Evolutionary conservation across 1,140 invertebrate species (phyloP), one percentile per base, ranked within the genome.

Genomic region (Heliconius hermathena): DNA sequence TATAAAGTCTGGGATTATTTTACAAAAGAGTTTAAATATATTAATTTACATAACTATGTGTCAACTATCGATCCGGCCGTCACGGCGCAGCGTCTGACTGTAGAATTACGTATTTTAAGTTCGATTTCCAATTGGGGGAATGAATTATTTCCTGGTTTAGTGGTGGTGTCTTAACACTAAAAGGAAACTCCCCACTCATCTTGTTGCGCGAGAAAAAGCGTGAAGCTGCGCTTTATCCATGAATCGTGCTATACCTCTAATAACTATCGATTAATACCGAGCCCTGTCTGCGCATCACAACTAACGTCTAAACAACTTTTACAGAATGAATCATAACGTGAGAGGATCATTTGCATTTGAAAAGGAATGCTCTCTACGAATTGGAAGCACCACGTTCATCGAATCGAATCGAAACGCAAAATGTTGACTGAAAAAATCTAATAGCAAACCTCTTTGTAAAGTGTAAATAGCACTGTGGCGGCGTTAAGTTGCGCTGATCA

Each of bases 291-390:
- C 41, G 20, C 22, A 57, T 57, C 54, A 22, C n/a, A 8, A 22
- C 8, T 22, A 22, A 22, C 11, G n/a, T 22, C 9, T 26, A 60
- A 60, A 60, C 54, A 60, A 60, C n/a, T 22, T 60, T 22, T 60
- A 74, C 66, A 73, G 46, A 79, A 74, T 79, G 74, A 79, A 66
- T 75, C 60, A 79, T 74, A 77, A 77, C 76, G 49, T 79, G 49
- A 79, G 66, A 79, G 78, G 73, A 18, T 52, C 46, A 81, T 78
- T 78, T 73, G 73, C 80, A 81, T 76, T 78, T 74, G 70, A 54
- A 81, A 71, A 78, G 46, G 66, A 73, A 82, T 72, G 70, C 46
- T 72, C 76, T 54, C n/a, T 60, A 3, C 20, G 54, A 22, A 2
- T 22, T 60, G n/a, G 11, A 60, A 11, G 9, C n/a, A 60, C n/a